Conservation (phyloP, 2,113 vertebrate genomes). For the Elephas maximus region DNA sequence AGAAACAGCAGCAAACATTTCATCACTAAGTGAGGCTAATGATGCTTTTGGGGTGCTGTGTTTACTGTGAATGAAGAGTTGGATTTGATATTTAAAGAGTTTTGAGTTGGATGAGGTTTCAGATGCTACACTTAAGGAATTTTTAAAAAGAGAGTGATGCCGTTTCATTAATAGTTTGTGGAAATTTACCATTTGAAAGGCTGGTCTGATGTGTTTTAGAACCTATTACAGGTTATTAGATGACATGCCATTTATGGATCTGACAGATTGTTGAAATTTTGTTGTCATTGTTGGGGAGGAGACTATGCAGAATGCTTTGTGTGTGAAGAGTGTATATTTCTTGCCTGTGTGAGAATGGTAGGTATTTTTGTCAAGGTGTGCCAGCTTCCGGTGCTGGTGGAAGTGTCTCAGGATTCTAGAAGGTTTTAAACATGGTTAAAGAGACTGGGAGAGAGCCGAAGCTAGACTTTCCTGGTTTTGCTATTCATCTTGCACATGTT, state of each 20-base stretch:
- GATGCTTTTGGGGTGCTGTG: conserved; percentile 35
- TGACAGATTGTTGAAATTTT: conserved; percentile 52
- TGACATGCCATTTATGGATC: conserved; percentile 18
- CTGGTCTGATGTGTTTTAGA: conserved; percentile 59
- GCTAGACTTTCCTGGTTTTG: neutral
- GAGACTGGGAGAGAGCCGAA: neutral
- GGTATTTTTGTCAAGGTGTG: neutral
- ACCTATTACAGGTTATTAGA: conserved; percentile 53
- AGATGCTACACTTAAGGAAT: conserved; percentile 59
- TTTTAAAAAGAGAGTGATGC: conserved; percentile 58
- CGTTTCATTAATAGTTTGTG: conserved; percentile 80
- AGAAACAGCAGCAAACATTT: conserved; percentile 65
- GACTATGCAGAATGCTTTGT: neutral
- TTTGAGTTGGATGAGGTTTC: conserved; percentile 59
- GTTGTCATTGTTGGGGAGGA: conserved; percentile 1
- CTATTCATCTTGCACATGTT: neutral
- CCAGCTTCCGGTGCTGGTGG: neutral
- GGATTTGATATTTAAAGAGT: conserved; percentile 74
- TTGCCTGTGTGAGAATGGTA: neutral
- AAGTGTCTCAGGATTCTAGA: conserved; percentile 14
- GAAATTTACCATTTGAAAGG: conserved; percentile 79
- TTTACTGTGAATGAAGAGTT: neutral
- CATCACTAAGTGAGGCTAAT: conserved; percentile 26
- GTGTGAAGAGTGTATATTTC: neutral
- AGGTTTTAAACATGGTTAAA: neutral